Conservation (phyloP, 2,888 invertebrate genomes). For the Xestia sexstrigata region DNA sequence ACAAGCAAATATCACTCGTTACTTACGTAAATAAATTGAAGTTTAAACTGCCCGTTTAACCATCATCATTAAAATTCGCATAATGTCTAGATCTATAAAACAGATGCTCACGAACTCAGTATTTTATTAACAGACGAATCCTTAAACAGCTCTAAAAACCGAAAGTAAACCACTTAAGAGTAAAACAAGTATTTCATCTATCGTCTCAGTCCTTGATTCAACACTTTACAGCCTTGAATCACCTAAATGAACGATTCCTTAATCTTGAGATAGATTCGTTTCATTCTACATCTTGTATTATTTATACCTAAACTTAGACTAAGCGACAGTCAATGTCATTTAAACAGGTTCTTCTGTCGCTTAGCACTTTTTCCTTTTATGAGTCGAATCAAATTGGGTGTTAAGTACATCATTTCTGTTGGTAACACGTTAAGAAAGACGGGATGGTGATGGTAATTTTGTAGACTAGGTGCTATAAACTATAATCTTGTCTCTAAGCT, state of each 20-base stretch:
- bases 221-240: conserved; percentile 29
- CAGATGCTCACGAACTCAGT: neutral
- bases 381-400: conserved; percentile 7
- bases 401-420: conserved; percentile 42
- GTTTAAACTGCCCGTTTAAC: neutral
- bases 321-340: conserved; percentile 55
- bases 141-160: neutral
- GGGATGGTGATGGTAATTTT: neutral
- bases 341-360: conserved; percentile 38
- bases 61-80: neutral
- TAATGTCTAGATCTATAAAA: neutral
- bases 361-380: conserved; percentile 20
- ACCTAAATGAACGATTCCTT: conserved; percentile 26
- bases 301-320: conserved; percentile 42
- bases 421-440: conserved; percentile 26
- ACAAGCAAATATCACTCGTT: neutral
- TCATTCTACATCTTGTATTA: conserved; percentile 32
- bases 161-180: conserved; percentile 1
- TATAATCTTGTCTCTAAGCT: conserved; percentile 7
- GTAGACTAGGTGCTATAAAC: neutral
- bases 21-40: neutral
- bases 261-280: conserved; percentile 23
- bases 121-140: neutral
- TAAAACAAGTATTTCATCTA: conserved; percentile 15
- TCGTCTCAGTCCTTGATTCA: conserved; percentile 7